Base-by-base conservation (phyloP, 2,888 invertebrate species). In the Dolomedes plantarius region DNA sequence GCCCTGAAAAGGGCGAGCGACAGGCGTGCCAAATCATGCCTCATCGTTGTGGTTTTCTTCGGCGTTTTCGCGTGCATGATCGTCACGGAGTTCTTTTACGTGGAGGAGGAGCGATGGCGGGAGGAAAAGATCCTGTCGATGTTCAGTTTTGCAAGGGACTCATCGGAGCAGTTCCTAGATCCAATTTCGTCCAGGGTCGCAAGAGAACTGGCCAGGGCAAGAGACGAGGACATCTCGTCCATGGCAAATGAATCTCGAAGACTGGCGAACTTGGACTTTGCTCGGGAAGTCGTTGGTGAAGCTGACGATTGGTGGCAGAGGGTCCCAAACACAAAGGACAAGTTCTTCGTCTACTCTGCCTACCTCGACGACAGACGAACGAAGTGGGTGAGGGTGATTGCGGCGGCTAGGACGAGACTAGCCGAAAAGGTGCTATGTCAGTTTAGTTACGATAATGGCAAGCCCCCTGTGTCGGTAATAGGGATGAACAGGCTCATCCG, bases 311-410 rank as follows among this genome's bases (percentile, higher is more conserved):
- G 88, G 85, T 91, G 91, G 91, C 91, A 91, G 88, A 89, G 89
- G 56, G 91, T 91, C 31, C 87, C 87, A n/a, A 90, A 90, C 62
- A 89, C 91, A 5, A 89, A 89, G 56, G 90, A 91, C 75, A 96
- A 96, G 91, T 97, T 97, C 92, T 96, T 94, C 92, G 96, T 97
- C 74, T 97, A 96, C 91, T 97, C 97, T 11, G 97, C 97, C 72
- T 97, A 95, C 91, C 95, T 95, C 90, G 97, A 97, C 92, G 89
- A 89, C 87, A 65, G 88, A 23, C 36, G 89, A 27, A 90, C 89
- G 19, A 87, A 89, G 11, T 87, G 76, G 75, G 79, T 97, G 71
- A 94, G 97, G 65, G 93, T 97, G 82, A 95, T 97, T 89, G 97
- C 96, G 13, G 97, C 97, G 11, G 97, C 97, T 0, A 96, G 95